Base-by-base conservation (phyloP, 2,888 invertebrate genomes). In the Penaeus monodon region DNA sequence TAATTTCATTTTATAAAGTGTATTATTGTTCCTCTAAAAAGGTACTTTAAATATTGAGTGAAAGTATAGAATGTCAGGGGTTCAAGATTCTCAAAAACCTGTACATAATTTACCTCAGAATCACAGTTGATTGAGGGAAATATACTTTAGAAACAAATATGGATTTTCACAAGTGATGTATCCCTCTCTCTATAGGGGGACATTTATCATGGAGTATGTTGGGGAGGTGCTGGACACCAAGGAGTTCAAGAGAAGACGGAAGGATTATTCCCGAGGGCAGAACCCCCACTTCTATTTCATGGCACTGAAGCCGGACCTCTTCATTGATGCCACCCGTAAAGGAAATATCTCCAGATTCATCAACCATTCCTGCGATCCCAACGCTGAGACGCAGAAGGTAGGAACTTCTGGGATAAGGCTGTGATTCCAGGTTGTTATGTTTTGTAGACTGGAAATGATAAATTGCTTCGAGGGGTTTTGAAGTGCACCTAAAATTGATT, bases 291-390 rank as follows among this genome's bases (percentile, higher is more conserved):
- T 98, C 92, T 99, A 99, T 93, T 99, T 99, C 92, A 99, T 99
- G 99, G 96, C 98, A 0, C 93, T 99, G 77, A 96, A 97, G 92
- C 96, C 97, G 1, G 98, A 98, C 93, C 95, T 96, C 89, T 95
- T 97, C 85, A 99, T 99, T 88, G 99, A 99, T 93, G 99, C 99
- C 2, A 99, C 99, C 0, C 93, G 95, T 91, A 98, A 97, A 92
- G 99, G 99, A 64, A 99, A 99, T 92, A 95, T 97, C 88, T 99
- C 99, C 0, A 94, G 99, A 70, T 99, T 99, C 92, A 98, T 99
- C 91, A 99, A 99, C 93, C 99, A 99, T 92, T 98, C 98, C 77
- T 99, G 99, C 92, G 98, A 99, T 91, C 99, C 99, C 0, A 99
- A 99, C 92, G 97, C 98, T 7, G 98, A 98, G 93, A 99, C 99